Percentiles rank a stretch among this genome's conserved stretches.
These are phyloP conservation scores for Isichthys henryi DNA, from an alignment of 2,113 vertebrate genomes.

Conservation along the genomic window DNA sequence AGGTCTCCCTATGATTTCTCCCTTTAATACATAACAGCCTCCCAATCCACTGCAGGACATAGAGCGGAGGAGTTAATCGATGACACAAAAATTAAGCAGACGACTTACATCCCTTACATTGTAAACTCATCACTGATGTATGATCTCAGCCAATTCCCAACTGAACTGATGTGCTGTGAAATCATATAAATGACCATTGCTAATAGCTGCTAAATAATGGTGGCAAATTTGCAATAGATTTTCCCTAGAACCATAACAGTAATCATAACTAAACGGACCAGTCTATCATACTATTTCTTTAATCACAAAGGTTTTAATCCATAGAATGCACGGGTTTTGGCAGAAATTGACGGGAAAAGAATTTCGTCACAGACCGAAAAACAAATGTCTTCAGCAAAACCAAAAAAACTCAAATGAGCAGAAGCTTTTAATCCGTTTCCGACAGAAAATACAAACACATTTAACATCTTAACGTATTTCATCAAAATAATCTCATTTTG, in stretches of 20 bases:
- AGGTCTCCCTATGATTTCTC: background rate
- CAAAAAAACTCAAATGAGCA: background rate
- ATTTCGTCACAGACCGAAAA: background rate
- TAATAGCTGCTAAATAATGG: background rate
- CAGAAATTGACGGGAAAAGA: background rate
- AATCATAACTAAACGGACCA: background rate
- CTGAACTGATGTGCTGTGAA: background rate
- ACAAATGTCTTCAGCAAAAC: background rate
- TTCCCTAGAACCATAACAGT: background rate
- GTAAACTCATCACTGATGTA: conserved; percentile 55
- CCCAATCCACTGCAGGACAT: conserved; percentile 33
- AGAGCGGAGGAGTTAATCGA: conserved; percentile 44
- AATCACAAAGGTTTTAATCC: background rate
- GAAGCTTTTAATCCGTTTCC: background rate
- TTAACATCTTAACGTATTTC: background rate
- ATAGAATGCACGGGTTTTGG: background rate
- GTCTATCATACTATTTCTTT: background rate
- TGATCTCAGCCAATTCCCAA: conserved; percentile 16
- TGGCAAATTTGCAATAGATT: background rate
- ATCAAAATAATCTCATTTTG: background rate
- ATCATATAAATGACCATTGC: background rate
- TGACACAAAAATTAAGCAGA: conserved; percentile 49
- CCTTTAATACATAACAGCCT: conserved; percentile 8
- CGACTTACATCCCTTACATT: conserved; percentile 56
- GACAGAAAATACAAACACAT: background rate